Evolutionary conservation across 2,888 invertebrate species (phyloP), one percentile per base, ranked within the genome.

Genomic region (Cloeon dipterum): DNA sequence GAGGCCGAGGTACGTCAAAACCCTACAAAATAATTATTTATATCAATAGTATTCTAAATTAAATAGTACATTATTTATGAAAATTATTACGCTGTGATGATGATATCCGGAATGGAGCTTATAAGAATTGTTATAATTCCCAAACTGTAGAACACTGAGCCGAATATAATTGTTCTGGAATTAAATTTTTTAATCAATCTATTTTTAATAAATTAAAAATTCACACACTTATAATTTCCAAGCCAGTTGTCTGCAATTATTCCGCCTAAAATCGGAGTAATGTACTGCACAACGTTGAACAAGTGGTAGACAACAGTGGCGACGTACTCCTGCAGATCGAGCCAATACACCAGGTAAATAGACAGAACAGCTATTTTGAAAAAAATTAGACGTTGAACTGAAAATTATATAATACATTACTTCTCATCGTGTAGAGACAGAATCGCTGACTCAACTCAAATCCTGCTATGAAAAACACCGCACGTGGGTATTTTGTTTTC

Each of bases 381-480:
- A 26, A 32, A 32, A 39, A 32, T 36, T 20, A 26, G 29, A 8
- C n/a, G n/a, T n/a, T n/a, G n/a, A n/a, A n/a, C n/a, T n/a, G n/a
- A n/a, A n/a, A n/a, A n/a, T n/a, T n/a, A n/a, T 4, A 13, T 20
- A 38, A n/a, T 18, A 16, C 29, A 13, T 4, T 34, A 36, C 13
- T 32, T 36, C 32, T 26, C 77, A 91, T 82, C 52, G 96, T 96
- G 75, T 94, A 96, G 58, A 70, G 96, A 42, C 81, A 83, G 60
- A 94, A 96, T 48, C 94, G 66, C 59, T 96, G 94, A 59, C 94
- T 96, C 59, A 96, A 93, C 57, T 96, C 96, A 72, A 89, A 94
- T 57, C 75, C 75, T 45, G 96, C 68, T 50, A 96, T 94, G 60
- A 91, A 93, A 49, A 77, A 82, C 13, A 94, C 78, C 14, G 85